Conservation (phyloP, 64 coral and sea anemone species). For the Actinia equina region DNA sequence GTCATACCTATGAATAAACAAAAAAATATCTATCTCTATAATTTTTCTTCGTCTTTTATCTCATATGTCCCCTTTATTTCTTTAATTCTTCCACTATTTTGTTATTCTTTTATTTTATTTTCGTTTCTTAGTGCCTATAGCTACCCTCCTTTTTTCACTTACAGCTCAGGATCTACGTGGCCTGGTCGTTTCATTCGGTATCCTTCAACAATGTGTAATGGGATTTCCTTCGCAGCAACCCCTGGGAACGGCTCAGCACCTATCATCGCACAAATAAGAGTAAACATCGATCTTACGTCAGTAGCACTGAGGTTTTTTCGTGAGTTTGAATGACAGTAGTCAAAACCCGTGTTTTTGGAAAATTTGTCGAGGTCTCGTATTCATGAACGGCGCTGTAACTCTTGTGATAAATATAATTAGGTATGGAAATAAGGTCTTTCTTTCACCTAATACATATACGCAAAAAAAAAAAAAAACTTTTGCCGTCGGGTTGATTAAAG, state of each 20-base stretch:
- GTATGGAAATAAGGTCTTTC: too few species aligned
- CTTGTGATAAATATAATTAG: too few species aligned
- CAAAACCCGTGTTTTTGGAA: too few species aligned
- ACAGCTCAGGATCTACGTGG: slow-evolving; percentile 13
- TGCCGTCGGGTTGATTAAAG: too few species aligned
- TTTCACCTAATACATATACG: too few species aligned
- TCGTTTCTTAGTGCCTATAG: neutral
- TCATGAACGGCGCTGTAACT: too few species aligned
- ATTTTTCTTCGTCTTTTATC: too few species aligned
- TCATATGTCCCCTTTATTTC: too few species aligned
- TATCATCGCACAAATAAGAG: neutral
- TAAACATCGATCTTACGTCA: neutral
- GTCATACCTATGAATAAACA: neutral
- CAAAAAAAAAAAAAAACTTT: too few species aligned
- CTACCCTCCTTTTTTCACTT: neutral
- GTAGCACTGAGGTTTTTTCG: neutral
- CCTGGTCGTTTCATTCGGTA: slow-evolving; percentile 8
- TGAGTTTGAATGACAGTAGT: too few species aligned
- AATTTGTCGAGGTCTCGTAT: too few species aligned
- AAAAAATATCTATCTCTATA: neutral
- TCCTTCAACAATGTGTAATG: neutral
- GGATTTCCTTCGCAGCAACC: slow-evolving; percentile 8
- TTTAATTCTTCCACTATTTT: neutral
- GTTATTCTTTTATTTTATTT: neutral
- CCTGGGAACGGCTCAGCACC: slow-evolving; percentile 16